Evolutionary conservation across 1,140 invertebrate genomes (phyloP).

Genomic region (Coptotermes formosanus): DNA sequence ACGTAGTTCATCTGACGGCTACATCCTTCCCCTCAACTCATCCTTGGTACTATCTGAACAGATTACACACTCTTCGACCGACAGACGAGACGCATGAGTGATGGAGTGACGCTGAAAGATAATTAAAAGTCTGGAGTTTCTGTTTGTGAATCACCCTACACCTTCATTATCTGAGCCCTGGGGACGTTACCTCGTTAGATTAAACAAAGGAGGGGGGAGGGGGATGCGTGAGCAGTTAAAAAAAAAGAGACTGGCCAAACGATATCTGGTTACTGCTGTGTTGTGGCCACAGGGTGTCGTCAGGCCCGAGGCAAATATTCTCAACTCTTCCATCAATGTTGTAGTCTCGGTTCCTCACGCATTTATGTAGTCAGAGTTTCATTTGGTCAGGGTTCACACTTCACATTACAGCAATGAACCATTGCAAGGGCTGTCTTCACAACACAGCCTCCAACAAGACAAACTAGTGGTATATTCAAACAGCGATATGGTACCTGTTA

Average conservation of each 20-base stretch:
- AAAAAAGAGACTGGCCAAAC: neutral
- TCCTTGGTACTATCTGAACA: too few species aligned
- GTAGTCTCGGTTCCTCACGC: too few species aligned
- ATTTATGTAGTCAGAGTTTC: too few species aligned
- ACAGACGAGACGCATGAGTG: neutral
- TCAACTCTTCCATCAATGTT: neutral
- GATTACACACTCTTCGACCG: neutral
- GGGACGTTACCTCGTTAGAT: slow-evolving; percentile 14
- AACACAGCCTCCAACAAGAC: too few species aligned
- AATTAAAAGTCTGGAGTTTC: neutral
- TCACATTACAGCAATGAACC: too few species aligned
- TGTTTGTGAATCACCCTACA: slow-evolving; percentile 18
- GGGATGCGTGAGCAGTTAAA: neutral
- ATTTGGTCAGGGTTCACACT: too few species aligned
- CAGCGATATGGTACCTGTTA: too few species aligned
- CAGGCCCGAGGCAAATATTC: neutral
- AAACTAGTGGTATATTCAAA: too few species aligned
- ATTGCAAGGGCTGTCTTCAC: too few species aligned
- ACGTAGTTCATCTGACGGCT: too few species aligned
- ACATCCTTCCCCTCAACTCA: too few species aligned
- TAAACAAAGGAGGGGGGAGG: neutral
- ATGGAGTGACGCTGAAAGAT: slow-evolving; percentile 15
- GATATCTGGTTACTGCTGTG: neutral
- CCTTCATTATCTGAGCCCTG: neutral
- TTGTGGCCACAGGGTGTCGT: neutral